Percentiles rank a stretch among this genome's conserved stretches.
Conservation (phyloP, 2,797 vertebrate genomes). For the Nyctalus aviator region DNA sequence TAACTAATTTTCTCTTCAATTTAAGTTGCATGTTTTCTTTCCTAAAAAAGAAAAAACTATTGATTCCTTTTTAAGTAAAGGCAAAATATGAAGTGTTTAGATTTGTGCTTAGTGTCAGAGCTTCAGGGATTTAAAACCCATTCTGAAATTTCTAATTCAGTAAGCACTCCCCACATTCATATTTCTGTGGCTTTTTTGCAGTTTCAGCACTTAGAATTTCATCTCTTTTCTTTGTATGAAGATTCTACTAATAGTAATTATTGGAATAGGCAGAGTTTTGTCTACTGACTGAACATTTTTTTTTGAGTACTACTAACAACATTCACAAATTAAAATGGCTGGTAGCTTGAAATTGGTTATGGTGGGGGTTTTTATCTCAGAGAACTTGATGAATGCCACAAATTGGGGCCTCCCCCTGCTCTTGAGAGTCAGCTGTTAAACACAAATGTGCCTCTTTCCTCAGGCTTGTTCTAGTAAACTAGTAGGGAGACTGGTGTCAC, state of each 20-base stretch:
- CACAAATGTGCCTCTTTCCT: not conserved
- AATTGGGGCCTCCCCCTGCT: not conserved
- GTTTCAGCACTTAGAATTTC: constrained; percentile 54
- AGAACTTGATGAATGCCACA: not conserved
- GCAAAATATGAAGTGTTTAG: constrained; percentile 7
- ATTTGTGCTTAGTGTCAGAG: not conserved
- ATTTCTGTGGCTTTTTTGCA: constrained; percentile 36
- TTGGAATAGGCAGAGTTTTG: constrained; percentile 2
- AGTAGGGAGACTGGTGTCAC: not conserved
- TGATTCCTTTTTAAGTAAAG: constrained; percentile 51
- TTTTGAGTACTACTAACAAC: not conserved
- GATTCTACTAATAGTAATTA: constrained; percentile 32
- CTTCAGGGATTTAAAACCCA: not conserved
- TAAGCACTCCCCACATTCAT: constrained; percentile 6
- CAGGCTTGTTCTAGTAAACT: not conserved
- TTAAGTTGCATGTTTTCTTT: constrained; percentile 57
- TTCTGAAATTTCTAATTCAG: constrained; percentile 52
- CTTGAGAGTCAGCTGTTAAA: not conserved
- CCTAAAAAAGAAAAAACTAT: not conserved
- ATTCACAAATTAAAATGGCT: constrained; percentile 4
- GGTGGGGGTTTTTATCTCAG: not conserved
- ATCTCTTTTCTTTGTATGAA: constrained; percentile 2
- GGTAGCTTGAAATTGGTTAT: not conserved
- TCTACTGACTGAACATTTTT: not conserved
- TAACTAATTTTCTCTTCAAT: constrained; percentile 48